Conservation (phyloP, 1,140 invertebrate genomes). For the Hycleus cichorii region DNA sequence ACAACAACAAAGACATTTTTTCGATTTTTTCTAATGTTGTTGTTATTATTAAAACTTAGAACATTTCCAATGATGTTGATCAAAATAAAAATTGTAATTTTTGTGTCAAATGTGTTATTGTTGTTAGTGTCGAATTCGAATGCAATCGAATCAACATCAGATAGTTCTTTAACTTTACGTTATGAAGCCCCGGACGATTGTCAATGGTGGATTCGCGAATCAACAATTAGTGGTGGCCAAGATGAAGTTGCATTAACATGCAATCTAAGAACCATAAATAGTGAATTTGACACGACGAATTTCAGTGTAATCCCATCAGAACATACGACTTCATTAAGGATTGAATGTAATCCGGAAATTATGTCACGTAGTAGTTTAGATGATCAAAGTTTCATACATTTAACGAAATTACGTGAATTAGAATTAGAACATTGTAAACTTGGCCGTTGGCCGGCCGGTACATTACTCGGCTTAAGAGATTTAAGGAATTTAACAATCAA, state of each 20-base stretch:
- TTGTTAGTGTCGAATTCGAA: neutral
- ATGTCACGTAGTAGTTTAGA: slow-evolving; percentile 65
- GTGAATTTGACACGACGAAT: slow-evolving; percentile 77
- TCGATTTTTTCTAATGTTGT: neutral
- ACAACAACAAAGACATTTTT: neutral
- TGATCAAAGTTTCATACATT: slow-evolving; percentile 69
- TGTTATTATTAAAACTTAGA: neutral
- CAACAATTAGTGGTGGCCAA: slow-evolving; percentile 41
- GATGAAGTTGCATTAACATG: slow-evolving; percentile 73
- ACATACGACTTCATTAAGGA: slow-evolving; percentile 69
- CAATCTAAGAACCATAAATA: slow-evolving; percentile 69
- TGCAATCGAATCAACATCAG: neutral
- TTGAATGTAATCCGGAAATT: slow-evolving; percentile 69
- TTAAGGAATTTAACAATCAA: slow-evolving; percentile 73
- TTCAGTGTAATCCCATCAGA: slow-evolving; percentile 79
- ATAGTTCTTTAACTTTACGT: slow-evolving; percentile 47
- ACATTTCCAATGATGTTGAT: neutral
- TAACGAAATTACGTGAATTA: slow-evolving; percentile 68
- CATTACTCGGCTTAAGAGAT: slow-evolving; percentile 64
- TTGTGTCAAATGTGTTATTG: neutral
- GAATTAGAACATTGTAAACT: slow-evolving; percentile 81
- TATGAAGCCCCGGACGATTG: slow-evolving; percentile 81
- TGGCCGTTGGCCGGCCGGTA: slow-evolving; percentile 63
- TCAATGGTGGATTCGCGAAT: slow-evolving; percentile 58
- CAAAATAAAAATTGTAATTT: neutral